phyloP scores from a whole-genome alignment of 2,113 vertebrate genomes.

The Seriola dumerili region DNA sequence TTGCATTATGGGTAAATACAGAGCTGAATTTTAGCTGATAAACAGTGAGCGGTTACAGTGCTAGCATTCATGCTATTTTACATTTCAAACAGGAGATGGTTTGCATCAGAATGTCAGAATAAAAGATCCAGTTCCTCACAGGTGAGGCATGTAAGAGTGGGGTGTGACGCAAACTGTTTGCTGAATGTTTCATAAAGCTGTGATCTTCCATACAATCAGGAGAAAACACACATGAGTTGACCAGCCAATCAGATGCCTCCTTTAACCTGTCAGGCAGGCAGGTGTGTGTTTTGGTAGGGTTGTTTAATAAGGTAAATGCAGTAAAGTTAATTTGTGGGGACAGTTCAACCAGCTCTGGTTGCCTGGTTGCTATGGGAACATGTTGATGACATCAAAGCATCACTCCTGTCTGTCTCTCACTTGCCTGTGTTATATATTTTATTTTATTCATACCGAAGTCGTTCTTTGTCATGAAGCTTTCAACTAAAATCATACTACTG shows the following conservation, averaged over 20 bases:
- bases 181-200: constrained; percentile 29
- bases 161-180: not conserved
- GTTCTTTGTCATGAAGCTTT: not conserved
- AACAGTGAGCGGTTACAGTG: constrained; percentile 30
- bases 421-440: not conserved
- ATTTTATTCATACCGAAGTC: not conserved
- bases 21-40: constrained; percentile 27
- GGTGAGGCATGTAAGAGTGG: not conserved
- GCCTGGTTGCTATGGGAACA: constrained; percentile 17
- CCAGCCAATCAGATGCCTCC: constrained; percentile 19
- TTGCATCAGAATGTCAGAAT: constrained; percentile 15
- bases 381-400: not conserved
- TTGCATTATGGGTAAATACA: constrained; percentile 64
- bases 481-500: not conserved
- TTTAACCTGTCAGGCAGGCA: not conserved
- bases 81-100: constrained; percentile 31
- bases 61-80: constrained; percentile 48
- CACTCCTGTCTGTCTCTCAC: not conserved
- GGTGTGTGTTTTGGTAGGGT: not conserved
- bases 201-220: constrained; percentile 6
- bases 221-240: constrained; percentile 28
- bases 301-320: not conserved
- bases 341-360: not conserved
- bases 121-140: constrained; percentile 4
- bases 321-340: constrained; percentile 6